Base-by-base conservation (phyloP, 2,888 invertebrate genomes). In the Meganola albula region DNA sequence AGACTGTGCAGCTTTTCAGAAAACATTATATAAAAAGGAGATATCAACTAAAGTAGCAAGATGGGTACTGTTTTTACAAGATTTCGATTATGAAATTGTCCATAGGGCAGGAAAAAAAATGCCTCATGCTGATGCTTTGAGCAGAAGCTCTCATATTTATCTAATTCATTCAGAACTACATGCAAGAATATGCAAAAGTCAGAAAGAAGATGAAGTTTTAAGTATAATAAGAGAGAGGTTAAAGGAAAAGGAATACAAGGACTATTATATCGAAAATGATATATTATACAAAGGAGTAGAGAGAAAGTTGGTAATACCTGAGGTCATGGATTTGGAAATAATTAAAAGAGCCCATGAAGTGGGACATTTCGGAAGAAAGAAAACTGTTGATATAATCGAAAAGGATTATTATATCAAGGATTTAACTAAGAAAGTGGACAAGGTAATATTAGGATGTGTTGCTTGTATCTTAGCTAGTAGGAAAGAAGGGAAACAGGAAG, bases 351-450 rank as follows among this genome's bases (percentile, higher is more conserved):
- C 18, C 0, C 49, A 56, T 24, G 12, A 18, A 0, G 46, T 36
- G 23, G 50, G 52, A 1, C 50, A 56, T 40, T 26, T 11, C 9
- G 6, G 6, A 26, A 26, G n/a, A 13, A 14, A 26, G n/a, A 26
- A 26, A 8, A 9, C 9, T 6, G 14, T 4, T 1, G 5, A 9
- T 4, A 12, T 26, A 3, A 13, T 26, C 5, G 13, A 13, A 12
- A 13, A 26, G 13, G 26, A 26, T 8, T 26, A 14, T 26, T 26
- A n/a, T 14, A 13, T 26, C 9, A 26, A 12, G 9, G 12, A 14
- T 3, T 12, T 26, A 12, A 10, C 8, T 12, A n/a, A n/a, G 2
- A 26, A 26, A n/a, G 10, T 26, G 8, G 13, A 26, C 8, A 12
- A 26, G 9, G 8, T 26, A 11, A 14, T 26, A 2, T 12, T 4